phyloP scores from a whole-genome alignment of 2,888 invertebrate genomes.

The Acronicta psi region DNA sequence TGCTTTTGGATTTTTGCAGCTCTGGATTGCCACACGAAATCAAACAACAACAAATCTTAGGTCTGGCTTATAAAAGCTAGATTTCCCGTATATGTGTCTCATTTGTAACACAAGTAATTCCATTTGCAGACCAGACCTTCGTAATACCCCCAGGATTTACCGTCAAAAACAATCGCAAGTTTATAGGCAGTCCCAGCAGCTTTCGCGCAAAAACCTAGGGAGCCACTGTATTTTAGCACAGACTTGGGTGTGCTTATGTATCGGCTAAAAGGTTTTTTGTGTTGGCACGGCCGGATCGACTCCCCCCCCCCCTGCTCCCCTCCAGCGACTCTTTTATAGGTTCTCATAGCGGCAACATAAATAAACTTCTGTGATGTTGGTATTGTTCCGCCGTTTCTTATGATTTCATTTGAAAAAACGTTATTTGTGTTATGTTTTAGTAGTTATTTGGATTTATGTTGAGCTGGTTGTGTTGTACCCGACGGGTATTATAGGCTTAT shows the following conservation, averaged over 20 bases:
- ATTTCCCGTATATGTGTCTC: slow-evolving; percentile 8
- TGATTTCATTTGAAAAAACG: slow-evolving; percentile 26
- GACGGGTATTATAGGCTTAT: slow-evolving; percentile 1
- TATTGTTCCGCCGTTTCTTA: slow-evolving; percentile 24
- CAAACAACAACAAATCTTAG: no score
- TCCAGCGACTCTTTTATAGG: slow-evolving; percentile 30
- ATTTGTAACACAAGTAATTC: slow-evolving; percentile 21
- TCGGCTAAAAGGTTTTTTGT: slow-evolving; percentile 58
- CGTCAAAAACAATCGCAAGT: slow-evolving; percentile 36
- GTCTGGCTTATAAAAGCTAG: not conserved
- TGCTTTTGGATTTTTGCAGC: no score
- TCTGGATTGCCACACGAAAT: no score
- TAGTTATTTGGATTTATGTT: not conserved
- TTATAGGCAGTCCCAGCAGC: slow-evolving; percentile 34
- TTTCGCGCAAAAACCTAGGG: slow-evolving; percentile 46
- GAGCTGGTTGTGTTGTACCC: not conserved
- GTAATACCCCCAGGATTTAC: slow-evolving; percentile 30
- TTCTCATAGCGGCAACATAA: slow-evolving; percentile 45
- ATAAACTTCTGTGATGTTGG: slow-evolving; percentile 33
- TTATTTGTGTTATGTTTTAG: slow-evolving; percentile 3
- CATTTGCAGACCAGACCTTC: slow-evolving; percentile 18
- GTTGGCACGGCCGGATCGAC: slow-evolving; percentile 32
- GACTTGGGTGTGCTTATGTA: slow-evolving; percentile 51
- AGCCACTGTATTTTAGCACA: slow-evolving; percentile 38
- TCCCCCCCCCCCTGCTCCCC: not conserved